Evolutionary conservation across 2,113 vertebrate species (phyloP), one percentile per base, ranked within the genome.

Genomic region (Cepphus grylle): DNA sequence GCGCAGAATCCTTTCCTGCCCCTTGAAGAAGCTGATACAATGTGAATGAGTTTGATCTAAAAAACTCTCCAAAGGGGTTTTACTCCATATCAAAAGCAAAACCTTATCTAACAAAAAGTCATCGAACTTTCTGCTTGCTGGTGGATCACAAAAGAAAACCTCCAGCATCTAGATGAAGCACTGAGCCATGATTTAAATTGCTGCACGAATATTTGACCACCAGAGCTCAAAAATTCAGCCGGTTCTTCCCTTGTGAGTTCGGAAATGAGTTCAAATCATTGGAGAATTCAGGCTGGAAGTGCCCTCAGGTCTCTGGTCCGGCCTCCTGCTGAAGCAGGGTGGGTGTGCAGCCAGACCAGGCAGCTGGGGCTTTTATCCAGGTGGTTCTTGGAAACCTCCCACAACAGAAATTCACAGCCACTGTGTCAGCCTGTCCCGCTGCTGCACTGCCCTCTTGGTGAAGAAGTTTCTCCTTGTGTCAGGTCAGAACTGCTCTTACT

Each of bases 371-470:
- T 9, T 65, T 71, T 56, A 49, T 42, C 76, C 50, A 8, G 36
- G 23, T 7, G 16, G 22, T 40, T 65, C 29, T 15, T 14, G 18
- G 36, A 72, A 65, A 47, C 29, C 21, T 36, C 45, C 59, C 23
- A 29, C 11, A 23, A 65, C 56, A 50, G 65, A 58, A 43, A 26
- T 6, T 30, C 43, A 15, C 12, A 18, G 63, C 43, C 1, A 11
- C 69, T 11, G 15, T 2, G 11, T 3, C 47, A 36, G 73, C 69
- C 49, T 23, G 14, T 27, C 43, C 56, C 1, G 0, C 15, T 8
- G 55, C 67, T 8, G 43, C 15, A 2, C 50, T 11, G 43, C 43
- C 62, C 50, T 69, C 18, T 1, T 4, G 5, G 8, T 1, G 42
- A 63, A 8, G 10, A 40, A n/a, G 5, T 3, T 67, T 40, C 27